A percentile compares a stretch with the other conserved stretches of the same genome.
Evolutionary conservation across 2,113 vertebrate species (phyloP).

Genomic region (Pomatostomus ruficeps): DNA sequence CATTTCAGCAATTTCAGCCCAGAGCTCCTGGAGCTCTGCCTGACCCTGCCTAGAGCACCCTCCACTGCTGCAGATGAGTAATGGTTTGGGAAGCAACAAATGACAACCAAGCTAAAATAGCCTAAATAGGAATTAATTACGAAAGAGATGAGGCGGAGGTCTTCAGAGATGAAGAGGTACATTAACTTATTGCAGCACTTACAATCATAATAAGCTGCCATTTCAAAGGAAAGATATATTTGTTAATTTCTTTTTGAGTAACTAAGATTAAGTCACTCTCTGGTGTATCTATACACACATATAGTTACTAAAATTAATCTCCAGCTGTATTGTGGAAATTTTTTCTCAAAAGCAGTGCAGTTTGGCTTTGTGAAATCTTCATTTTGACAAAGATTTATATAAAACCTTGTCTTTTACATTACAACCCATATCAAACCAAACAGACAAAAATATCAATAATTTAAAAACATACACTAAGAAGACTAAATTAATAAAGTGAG

Average conservation of each 20-base stretch:
- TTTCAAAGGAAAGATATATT: constrained; percentile 20
- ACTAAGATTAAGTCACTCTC: not conserved
- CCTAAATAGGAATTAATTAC: constrained; percentile 18
- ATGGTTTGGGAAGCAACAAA: not conserved
- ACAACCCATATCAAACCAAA: not conserved
- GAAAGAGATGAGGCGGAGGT: not conserved
- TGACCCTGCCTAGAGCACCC: not conserved
- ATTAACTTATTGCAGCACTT: not conserved
- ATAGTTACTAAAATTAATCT: not conserved
- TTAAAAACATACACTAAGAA: not conserved
- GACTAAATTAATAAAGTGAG: not conserved
- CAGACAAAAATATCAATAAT: not conserved
- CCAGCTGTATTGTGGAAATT: not conserved
- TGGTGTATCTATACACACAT: not conserved
- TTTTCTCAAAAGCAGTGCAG: not conserved
- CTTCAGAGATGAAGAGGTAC: constrained; percentile 1
- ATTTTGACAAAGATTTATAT: not conserved
- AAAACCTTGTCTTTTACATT: not conserved
- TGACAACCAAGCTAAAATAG: not conserved
- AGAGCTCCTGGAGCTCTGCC: not conserved
- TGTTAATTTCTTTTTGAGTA: constrained; percentile 18
- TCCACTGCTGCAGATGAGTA: not conserved
- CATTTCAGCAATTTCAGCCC: not conserved
- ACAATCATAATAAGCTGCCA: not conserved
- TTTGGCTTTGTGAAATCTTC: not conserved